Conservation (phyloP, 2,113 vertebrate genomes). For the Chamaea fasciata region DNA sequence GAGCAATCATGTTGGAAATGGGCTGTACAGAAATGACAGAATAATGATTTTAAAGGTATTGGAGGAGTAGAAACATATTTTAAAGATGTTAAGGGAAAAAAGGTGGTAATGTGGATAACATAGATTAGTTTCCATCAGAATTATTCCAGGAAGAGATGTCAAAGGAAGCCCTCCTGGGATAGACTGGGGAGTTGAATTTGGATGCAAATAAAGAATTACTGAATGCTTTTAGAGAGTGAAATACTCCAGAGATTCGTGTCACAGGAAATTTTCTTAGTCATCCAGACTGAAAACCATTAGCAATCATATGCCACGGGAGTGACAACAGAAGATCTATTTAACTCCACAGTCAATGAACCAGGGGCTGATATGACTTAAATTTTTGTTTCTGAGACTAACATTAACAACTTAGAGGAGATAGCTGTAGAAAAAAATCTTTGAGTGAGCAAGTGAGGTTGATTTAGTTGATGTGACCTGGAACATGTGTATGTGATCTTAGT, state of each 20-base stretch:
- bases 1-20: neutral
- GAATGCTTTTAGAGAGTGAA: neutral
- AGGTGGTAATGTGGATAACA: neutral
- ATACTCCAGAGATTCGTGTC: neutral
- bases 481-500: neutral
- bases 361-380: neutral
- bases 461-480: neutral
- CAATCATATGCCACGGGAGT: neutral
- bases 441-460: neutral
- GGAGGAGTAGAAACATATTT: neutral
- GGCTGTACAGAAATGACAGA: neutral
- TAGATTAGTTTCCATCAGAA: neutral
- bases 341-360: neutral
- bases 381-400: neutral
- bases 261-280: neutral
- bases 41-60: neutral
- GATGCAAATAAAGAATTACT: neutral
- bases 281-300: neutral
- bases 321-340: neutral
- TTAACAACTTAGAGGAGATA: neutral
- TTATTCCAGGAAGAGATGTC: neutral
- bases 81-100: neutral
- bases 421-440: neutral
- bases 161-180: neutral
- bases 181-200: neutral